Evolutionary conservation across 1,140 invertebrate species (phyloP).

Genomic region (Rhagoletis pomonella): DNA sequence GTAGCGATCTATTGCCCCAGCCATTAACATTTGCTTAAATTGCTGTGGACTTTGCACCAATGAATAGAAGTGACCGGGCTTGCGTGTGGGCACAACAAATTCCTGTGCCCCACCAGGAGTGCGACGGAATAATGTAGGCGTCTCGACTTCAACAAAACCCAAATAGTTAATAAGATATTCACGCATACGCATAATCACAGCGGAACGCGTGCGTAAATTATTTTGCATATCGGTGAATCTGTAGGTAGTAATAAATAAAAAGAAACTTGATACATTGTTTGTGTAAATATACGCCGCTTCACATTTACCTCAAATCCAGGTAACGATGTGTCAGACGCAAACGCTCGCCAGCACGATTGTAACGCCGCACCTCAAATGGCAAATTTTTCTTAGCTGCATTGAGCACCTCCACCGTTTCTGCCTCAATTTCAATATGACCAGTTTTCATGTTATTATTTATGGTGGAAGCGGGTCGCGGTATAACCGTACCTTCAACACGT

Average conservation of each 20-base stretch:
- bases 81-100: slow-evolving; percentile 93
- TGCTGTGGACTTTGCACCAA: slow-evolving; percentile 98
- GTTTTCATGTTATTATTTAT: slow-evolving; percentile 85
- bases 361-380: slow-evolving; percentile 86
- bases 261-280: background rate
- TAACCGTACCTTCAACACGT: slow-evolving; percentile 79
- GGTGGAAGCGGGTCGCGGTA: slow-evolving; percentile 77
- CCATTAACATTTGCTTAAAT: slow-evolving; percentile 99
- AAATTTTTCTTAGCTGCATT: slow-evolving; percentile 81
- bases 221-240: slow-evolving; percentile 88
- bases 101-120: slow-evolving; percentile 98
- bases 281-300: slow-evolving; percentile 3
- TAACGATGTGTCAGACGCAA: slow-evolving; percentile 90
- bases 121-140: slow-evolving; percentile 91
- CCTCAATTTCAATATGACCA: slow-evolving; percentile 90
- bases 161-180: slow-evolving; percentile 86
- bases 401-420: slow-evolving; percentile 82
- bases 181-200: slow-evolving; percentile 87
- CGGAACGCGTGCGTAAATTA: slow-evolving; percentile 88
- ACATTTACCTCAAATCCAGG: slow-evolving; percentile 66
- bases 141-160: slow-evolving; percentile 96
- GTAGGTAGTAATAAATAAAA: slow-evolving; percentile 77
- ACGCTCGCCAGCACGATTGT: slow-evolving; percentile 86
- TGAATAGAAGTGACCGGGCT: slow-evolving; percentile 89
- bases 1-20: slow-evolving; percentile 93